Percentiles rank a stretch among this genome's conserved stretches.
Conservation (phyloP, 2,113 vertebrate species). For the Brachionichthys hirsutus region DNA sequence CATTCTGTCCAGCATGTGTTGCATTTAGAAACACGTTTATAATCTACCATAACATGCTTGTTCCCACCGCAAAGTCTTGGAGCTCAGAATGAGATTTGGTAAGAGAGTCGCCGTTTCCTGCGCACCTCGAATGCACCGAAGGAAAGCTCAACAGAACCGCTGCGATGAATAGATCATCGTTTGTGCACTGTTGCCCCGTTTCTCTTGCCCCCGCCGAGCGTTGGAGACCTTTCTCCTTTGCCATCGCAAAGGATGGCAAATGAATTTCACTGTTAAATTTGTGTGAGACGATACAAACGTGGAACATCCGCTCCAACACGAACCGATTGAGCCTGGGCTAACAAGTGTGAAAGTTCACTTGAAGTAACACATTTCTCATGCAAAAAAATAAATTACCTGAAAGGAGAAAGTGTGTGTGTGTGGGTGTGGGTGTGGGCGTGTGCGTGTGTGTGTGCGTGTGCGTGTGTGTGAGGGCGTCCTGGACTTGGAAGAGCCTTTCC, state of each 20-base stretch:
- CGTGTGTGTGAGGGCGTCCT: background rate
- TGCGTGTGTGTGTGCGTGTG: too few species aligned
- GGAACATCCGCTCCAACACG: background rate
- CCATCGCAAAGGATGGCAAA: background rate
- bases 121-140: too few species aligned
- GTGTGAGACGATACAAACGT: background rate
- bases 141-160: too few species aligned
- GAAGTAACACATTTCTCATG: slow-evolving; percentile 48
- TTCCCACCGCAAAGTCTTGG: too few species aligned
- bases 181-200: background rate
- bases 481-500: slow-evolving; percentile 31
- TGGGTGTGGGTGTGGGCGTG: background rate
- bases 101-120: too few species aligned
- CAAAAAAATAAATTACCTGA: slow-evolving; percentile 66
- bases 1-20: too few species aligned
- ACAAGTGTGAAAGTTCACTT: slow-evolving; percentile 15
- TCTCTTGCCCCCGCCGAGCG: background rate
- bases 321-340: background rate
- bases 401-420: slow-evolving; percentile 15
- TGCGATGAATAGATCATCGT: too few species aligned
- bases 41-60: too few species aligned
- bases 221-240: too few species aligned
- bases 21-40: too few species aligned
- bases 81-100: too few species aligned
- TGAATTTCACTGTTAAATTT: background rate